Percentiles rank a stretch among this genome's conserved stretches.
Conservation (phyloP, 2,888 invertebrate species). For the Clusia tigrina region DNA sequence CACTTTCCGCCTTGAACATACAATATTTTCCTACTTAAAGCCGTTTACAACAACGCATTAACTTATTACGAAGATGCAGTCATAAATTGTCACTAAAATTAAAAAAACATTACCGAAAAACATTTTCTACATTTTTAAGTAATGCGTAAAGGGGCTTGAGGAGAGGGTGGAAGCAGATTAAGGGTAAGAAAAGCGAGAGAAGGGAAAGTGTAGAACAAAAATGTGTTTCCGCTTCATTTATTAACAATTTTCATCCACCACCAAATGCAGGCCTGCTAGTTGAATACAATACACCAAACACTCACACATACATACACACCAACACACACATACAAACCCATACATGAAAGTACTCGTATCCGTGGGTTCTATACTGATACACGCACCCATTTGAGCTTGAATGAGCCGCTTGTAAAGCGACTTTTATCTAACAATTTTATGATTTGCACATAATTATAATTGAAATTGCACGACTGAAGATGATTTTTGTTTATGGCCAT, state of each 20-base stretch:
- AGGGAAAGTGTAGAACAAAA: no score
- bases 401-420: constrained; percentile 27
- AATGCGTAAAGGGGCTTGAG: no score
- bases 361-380: no score
- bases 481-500: constrained; percentile 10
- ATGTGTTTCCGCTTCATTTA: constrained; percentile 59
- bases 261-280: no score
- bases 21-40: no score
- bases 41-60: neutral
- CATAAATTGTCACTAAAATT: constrained; percentile 46
- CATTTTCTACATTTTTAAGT: no score
- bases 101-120: constrained; percentile 56
- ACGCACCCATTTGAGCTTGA: no score
- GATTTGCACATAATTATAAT: constrained; percentile 59
- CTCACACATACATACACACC: constrained; percentile 18
- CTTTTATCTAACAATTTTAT: constrained; percentile 43
- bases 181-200: no score
- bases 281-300: constrained; percentile 25
- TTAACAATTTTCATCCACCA: constrained; percentile 47
- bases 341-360: no score
- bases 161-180: no score
- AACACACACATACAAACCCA: no score
- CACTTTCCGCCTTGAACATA: no score
- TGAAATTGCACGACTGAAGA: constrained; percentile 51
- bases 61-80: neutral